Conservation (phyloP, 2,888 invertebrate genomes). For the Heliconius ethilla region DNA sequence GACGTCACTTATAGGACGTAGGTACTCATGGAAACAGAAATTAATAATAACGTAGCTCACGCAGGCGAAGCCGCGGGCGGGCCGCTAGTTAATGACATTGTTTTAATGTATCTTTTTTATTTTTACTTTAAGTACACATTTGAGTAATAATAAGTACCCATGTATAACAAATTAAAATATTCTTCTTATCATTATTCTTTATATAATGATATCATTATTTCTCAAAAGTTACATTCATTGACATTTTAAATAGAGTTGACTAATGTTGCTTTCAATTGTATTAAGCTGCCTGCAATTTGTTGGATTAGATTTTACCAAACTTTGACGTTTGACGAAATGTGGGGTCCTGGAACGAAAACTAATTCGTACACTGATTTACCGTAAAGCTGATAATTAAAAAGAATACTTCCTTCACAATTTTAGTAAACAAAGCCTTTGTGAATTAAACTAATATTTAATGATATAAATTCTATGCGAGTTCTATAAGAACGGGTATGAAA, state of each 20-base stretch:
- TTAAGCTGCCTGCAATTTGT: slow-evolving; percentile 19
- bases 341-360: slow-evolving; percentile 14
- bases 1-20: no score
- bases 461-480: not conserved
- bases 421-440: not conserved
- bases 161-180: no score
- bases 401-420: not conserved
- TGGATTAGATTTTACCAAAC: slow-evolving; percentile 9
- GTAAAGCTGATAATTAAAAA: not conserved
- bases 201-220: no score
- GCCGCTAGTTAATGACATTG: no score
- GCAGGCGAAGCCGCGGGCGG: no score
- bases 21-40: no score
- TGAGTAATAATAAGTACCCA: no score
- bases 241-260: not conserved
- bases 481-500: not conserved
- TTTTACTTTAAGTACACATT: no score
- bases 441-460: not conserved
- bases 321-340: slow-evolving; percentile 25
- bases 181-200: no score
- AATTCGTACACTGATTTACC: not conserved
- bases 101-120: no score
- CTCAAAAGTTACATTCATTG: not conserved
- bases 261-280: slow-evolving; percentile 9
- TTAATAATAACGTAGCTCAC: no score